Evolutionary conservation across 2,113 vertebrate species (phyloP).

Genomic region (Fukomys damarensis): DNA sequence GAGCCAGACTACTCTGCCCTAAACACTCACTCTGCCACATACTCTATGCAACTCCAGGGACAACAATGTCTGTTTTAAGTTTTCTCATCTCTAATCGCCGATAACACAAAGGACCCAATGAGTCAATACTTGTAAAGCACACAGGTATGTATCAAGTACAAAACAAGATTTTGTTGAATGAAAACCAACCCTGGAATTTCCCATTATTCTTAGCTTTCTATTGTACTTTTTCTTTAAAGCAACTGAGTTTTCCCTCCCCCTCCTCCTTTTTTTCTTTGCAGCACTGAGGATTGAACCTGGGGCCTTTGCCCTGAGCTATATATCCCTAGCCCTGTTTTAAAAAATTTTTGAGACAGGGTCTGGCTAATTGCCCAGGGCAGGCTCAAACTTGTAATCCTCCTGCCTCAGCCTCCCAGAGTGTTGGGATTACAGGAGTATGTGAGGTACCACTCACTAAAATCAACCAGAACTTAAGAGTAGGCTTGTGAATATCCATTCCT

Average conservation of each 20-base stretch:
- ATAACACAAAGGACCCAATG: neutral
- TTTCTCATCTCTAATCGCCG: neutral
- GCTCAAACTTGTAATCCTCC: neutral
- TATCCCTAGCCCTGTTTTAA: neutral
- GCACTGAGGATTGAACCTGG: neutral
- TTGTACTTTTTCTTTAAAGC: neutral
- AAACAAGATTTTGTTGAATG: neutral
- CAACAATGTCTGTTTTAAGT: no score
- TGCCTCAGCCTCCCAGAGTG: neutral
- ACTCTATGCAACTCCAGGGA: no score
- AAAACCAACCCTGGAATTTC: neutral
- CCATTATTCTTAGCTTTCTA: neutral
- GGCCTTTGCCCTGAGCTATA: neutral
- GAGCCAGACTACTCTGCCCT: neutral
- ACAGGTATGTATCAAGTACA: fast-evolving
- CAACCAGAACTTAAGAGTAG: neutral
- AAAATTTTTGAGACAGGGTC: neutral
- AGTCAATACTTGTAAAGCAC: neutral
- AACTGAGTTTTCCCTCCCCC: neutral
- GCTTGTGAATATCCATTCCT: neutral
- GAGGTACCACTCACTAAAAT: neutral
- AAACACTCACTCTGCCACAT: neutral
- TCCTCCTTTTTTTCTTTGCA: neutral
- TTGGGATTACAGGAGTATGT: neutral
- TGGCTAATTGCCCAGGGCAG: neutral